Base-by-base conservation (phyloP, 2,888 invertebrate species). In the Ectemnius cavifrons region DNA sequence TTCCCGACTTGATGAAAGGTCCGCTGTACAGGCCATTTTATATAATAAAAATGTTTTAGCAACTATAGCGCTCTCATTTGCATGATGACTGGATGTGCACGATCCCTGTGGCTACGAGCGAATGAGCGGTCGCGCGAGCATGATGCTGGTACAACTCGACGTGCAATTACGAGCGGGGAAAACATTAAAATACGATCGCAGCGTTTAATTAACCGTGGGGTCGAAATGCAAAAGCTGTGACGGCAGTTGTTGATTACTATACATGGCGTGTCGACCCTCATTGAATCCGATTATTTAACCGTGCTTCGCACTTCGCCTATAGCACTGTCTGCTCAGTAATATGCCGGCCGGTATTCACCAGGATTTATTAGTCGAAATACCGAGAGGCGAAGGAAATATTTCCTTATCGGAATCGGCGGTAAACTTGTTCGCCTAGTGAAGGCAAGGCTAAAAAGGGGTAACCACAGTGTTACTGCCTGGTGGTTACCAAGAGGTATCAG, bases 401-500 rank as follows among this genome's bases (percentile, higher is more conserved):
- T 74, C 23, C 63, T 74, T 80, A 80, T 77, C 74, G 62, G 27
- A 37, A 47, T 63, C 52, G 16, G 58, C 63, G 70, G 49, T 57
- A 47, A 47, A 27, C 49, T 46, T 49, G 61, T 62, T 73, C 28
- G 60, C 45, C 27, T n/a, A 27, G 46, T 27, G 28, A 20, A 20
- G 60, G 28, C 47, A 45, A 64, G 13, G 37, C 46, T 57, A 61
- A 61, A 78, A 76, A 76, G 49, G 60, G 66, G 75, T 78, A 71
- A 63, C 63, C 47, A 70, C 63, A 73, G 79, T 80, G 37, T 37
- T 37, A 16, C 16, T 77, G 73, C 71, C 75, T 66, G 37, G 74
- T 65, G 71, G 75, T 78, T 76, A 82, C 80, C 75, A 73, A 64
- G 63, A 64, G 56, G 63, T 28, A 28, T 63, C 70, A 72, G 75